phyloP scores from a whole-genome alignment of 2,888 invertebrate species.

The Melitaea athalia region DNA sequence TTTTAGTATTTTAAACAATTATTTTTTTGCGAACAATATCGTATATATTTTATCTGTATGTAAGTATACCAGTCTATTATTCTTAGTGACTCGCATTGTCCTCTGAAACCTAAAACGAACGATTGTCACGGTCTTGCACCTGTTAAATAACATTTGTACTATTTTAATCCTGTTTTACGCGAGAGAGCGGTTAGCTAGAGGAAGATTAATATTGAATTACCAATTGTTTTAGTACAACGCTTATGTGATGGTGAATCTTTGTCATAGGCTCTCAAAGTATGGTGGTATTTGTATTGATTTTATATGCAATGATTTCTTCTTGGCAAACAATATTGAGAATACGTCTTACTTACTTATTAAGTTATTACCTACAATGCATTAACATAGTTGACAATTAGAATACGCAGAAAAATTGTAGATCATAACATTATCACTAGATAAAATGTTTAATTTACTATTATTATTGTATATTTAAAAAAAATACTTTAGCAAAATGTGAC shows the following conservation, averaged over 20 bases:
- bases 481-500: too few species aligned
- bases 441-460: too few species aligned
- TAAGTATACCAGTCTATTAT: constrained; percentile 16
- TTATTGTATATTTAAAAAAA: too few species aligned
- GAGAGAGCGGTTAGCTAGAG: background rate
- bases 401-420: too few species aligned
- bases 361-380: too few species aligned
- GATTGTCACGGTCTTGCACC: constrained; percentile 26
- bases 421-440: too few species aligned
- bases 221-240: background rate
- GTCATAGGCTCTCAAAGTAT: background rate
- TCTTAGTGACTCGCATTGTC: constrained; percentile 22
- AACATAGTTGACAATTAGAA: too few species aligned
- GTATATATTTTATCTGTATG: constrained; percentile 7
- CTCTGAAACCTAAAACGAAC: constrained; percentile 26
- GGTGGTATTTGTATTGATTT: too few species aligned
- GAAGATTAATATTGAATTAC: background rate
- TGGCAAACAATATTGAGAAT: too few species aligned
- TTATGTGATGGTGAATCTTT: background rate
- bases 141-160: constrained; percentile 18
- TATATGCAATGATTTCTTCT: too few species aligned
- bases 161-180: constrained; percentile 12
- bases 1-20: background rate
- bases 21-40: background rate
- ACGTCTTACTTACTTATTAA: too few species aligned